phyloP scores from a whole-genome alignment of 2,797 vertebrate species.

The Myotis pilosus region DNA sequence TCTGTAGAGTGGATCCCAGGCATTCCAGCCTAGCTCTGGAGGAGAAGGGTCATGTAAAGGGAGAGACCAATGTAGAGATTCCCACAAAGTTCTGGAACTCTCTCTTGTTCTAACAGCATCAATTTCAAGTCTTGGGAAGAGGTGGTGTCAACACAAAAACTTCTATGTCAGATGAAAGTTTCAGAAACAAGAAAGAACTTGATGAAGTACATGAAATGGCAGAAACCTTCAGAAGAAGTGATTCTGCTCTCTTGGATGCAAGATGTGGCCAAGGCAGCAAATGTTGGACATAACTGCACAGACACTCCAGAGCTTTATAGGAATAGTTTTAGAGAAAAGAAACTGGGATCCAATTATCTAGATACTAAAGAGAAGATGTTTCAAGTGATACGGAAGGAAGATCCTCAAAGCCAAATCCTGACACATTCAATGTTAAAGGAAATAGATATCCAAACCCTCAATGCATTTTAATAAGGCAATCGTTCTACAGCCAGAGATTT shows the following conservation, averaged over 20 bases:
- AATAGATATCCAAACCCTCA: neutral
- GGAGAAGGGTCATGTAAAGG: neutral
- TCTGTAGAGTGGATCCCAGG: neutral
- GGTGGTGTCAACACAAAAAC: neutral
- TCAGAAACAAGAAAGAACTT: neutral
- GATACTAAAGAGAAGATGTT: neutral
- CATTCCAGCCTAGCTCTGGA: neutral
- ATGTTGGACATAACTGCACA: neutral
- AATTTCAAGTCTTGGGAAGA: neutral
- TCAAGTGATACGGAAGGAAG: neutral
- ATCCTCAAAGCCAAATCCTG: neutral
- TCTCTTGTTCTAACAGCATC: neutral
- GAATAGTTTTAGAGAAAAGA: constrained; percentile 16
- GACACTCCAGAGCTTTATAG: neutral
- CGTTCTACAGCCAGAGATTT: neutral
- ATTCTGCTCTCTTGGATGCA: neutral
- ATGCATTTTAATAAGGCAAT: neutral
- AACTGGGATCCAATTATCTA: neutral
- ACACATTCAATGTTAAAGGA: neutral
- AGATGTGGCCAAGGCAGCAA: neutral
- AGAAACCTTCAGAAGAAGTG: neutral
- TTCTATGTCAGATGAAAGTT: neutral
- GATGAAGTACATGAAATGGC: neutral
- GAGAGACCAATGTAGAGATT: neutral
- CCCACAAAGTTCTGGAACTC: neutral